Evolutionary conservation across 2,797 vertebrate species (phyloP).

Genomic region (Etheostoma perlongum): DNA sequence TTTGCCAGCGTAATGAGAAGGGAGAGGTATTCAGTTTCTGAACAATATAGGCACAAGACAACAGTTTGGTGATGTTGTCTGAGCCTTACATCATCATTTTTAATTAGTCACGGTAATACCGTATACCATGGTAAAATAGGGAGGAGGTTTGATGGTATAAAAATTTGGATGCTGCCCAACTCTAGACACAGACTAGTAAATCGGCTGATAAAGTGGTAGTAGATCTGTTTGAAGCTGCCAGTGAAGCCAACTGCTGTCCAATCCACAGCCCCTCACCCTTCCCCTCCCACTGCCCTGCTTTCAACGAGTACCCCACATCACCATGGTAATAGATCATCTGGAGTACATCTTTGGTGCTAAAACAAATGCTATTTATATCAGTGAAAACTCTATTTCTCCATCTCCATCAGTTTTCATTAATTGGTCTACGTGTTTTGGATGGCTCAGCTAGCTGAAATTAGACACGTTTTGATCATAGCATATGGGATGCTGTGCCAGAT

Average conservation of each 20-base stretch:
- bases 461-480: slow-evolving; percentile 24
- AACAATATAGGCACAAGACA: no score
- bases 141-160: no score
- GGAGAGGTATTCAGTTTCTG: no score
- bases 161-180: no score
- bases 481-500: slow-evolving; percentile 9
- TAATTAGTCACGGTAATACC: no score
- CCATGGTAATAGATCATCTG: slow-evolving; percentile 52
- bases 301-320: slow-evolving; percentile 44
- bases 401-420: slow-evolving; percentile 8
- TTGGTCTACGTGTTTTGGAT: slow-evolving; percentile 2
- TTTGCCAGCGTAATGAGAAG: no score
- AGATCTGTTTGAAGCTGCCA: slow-evolving; percentile 46
- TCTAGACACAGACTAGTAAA: slow-evolving; percentile 4
- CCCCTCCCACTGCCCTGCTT: slow-evolving; percentile 43
- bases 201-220: background rate
- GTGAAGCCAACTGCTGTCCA: slow-evolving; percentile 16
- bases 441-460: slow-evolving; percentile 4
- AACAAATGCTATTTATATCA: slow-evolving; percentile 8
- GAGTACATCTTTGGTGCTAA: slow-evolving; percentile 22
- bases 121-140: no score
- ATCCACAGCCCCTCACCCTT: background rate
- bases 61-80: no score
- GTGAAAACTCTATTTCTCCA: slow-evolving; percentile 7
- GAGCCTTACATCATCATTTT: no score